Evolutionary conservation across 2,797 vertebrate species (phyloP), one percentile per base, ranked within the genome.

Genomic region (Sebastes goodei): DNA sequence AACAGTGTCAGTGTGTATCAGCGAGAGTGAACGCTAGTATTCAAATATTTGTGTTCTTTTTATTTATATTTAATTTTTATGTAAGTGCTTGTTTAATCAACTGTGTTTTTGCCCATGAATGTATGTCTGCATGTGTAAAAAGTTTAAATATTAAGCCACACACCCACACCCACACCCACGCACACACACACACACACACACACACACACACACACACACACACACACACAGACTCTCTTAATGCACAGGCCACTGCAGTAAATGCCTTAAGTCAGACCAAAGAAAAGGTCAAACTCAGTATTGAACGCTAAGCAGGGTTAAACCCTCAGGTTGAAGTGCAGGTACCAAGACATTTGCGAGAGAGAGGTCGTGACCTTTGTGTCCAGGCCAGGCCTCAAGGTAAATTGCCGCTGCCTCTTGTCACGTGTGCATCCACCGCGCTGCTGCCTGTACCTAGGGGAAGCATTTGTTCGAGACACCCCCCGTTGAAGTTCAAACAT

Each of bases 241-340:
- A 83, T 81, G 79, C 67, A 75, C 81, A 84, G 52, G 64, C 81
- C 53, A 76, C 80, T 81, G 86, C 81, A 89, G 91, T 88, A 83
- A 91, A 88, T 89, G 78, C 83, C 67, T 90, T 80, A 81, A 90
- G 84, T 88, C 86, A 76, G 74, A 75, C 65, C 66, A 81, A 80
- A 83, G 89, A 75, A 89, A 90, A 94, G 94, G 92, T 93, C 91
- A 93, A 82, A 76, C 30, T 68, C 60, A n/a, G 84, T 88, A 85
- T 88, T 90, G 87, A 92, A 87, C 86, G 15, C 65, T 87, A 82
- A 86, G 80, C 74, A 86, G 90, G 90, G 91, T 92, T 89, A 91
- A 93, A 83, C 88, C 86, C 86, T 87, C 80, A 80, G 87, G 92
- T 89, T 89, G 75, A 90, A 89, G 90, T 86, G 79, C 84, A 91